phyloP scores from a whole-genome alignment of 2,113 vertebrate species.

The Climacteris rufus region DNA sequence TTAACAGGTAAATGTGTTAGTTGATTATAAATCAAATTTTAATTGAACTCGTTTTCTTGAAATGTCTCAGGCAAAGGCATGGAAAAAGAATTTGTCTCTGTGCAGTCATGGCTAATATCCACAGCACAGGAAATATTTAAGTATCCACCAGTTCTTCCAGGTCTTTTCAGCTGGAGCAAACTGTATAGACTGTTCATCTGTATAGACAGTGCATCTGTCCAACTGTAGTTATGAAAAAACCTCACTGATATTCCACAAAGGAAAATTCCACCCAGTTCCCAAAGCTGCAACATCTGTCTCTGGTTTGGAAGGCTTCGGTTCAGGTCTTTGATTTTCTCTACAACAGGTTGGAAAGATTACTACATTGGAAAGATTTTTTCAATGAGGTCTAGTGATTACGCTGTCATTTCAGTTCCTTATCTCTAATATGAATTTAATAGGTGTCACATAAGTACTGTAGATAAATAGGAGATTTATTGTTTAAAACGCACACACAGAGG shows the following conservation, averaged over 20 bases:
- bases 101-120: neutral
- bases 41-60: neutral
- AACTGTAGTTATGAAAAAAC: neutral
- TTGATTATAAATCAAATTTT: neutral
- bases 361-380: conserved; percentile 5
- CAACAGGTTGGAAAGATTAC: conserved; percentile 52
- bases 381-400: neutral
- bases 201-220: conserved; percentile 1
- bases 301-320: conserved; percentile 33
- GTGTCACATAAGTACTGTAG: neutral
- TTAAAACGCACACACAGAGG: neutral
- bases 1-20: neutral
- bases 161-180: neutral
- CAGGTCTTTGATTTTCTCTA: conserved; percentile 54
- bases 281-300: conserved; percentile 54
- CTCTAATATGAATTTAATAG: conserved; percentile 45
- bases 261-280: conserved; percentile 43
- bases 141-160: neutral
- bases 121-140: neutral
- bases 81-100: neutral
- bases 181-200: neutral
- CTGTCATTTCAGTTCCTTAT: conserved; percentile 44
- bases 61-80: neutral
- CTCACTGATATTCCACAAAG: conserved; percentile 34
- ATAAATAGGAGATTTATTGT: conserved; percentile 32